Percentiles rank a stretch among this genome's conserved stretches.
Conservation (phyloP, 1,140 invertebrate species). For the Hetaerina americana region DNA sequence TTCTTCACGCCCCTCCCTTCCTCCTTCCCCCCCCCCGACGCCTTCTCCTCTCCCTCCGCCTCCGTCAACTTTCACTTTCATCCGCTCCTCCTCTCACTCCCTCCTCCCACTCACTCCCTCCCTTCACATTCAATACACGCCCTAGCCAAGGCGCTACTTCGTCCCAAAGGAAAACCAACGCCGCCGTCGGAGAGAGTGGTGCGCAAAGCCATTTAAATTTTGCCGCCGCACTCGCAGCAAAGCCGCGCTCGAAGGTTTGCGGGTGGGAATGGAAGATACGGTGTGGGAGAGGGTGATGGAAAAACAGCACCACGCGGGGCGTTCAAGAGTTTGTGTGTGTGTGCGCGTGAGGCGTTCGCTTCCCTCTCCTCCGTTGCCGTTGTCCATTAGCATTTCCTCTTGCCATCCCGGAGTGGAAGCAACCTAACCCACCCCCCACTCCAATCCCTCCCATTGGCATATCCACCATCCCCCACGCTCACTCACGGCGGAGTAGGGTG, state of each 20-base stretch:
- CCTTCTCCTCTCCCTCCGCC: not conserved
- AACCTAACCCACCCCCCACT: not conserved
- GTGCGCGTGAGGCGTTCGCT: not conserved
- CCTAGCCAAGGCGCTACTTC: not conserved
- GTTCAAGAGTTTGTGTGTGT: not conserved
- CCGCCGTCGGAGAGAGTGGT: not conserved
- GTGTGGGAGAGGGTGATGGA: not conserved
- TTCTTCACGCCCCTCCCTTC: slow-evolving; percentile 1
- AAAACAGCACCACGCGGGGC: not conserved
- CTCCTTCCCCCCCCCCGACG: slow-evolving; percentile 4
- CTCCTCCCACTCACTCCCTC: too few relatives aligned
- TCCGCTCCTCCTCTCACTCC: not conserved
- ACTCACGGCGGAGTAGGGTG: too few relatives aligned
- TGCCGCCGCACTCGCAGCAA: not conserved
- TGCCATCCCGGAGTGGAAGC: not conserved
- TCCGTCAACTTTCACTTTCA: not conserved
- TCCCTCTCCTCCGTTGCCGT: not conserved
- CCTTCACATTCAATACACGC: too few relatives aligned
- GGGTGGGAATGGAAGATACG: not conserved
- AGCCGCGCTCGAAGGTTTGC: not conserved
- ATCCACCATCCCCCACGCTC: not conserved
- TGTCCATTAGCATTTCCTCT: not conserved
- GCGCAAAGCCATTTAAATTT: too few relatives aligned
- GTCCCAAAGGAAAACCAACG: not conserved
- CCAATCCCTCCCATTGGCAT: not conserved